A percentile compares a stretch with the other conserved stretches of the same genome.
Evolutionary conservation across 2,113 vertebrate species (phyloP).

Genomic region (Sceloporus undulatus): DNA sequence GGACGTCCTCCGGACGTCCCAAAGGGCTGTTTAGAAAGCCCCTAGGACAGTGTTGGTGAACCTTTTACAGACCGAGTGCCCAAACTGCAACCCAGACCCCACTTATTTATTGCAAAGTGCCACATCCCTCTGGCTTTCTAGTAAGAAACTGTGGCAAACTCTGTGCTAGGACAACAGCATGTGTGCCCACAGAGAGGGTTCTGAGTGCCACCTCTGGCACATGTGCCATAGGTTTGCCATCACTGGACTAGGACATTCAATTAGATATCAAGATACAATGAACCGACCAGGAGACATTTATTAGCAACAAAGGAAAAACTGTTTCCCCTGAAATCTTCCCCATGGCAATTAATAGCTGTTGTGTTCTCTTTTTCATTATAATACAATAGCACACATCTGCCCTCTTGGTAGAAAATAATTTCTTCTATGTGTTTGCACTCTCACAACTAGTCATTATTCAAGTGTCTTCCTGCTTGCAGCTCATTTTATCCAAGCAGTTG

Average conservation of each 20-base stretch:
- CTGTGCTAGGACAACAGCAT: too few species aligned
- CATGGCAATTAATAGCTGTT: conserved; percentile 6
- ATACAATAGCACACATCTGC: conserved; percentile 13
- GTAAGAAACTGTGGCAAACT: too few species aligned
- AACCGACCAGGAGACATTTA: conserved; percentile 2
- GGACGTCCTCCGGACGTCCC: too few species aligned
- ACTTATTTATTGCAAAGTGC: too few species aligned
- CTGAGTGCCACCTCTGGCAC: too few species aligned
- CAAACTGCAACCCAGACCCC: too few species aligned
- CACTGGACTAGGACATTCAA: conserved; percentile 1
- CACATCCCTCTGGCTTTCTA: too few species aligned
- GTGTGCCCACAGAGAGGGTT: too few species aligned
- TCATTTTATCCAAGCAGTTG: background rate
- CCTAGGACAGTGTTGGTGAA: background rate
- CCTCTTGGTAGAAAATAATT: conserved; percentile 1
- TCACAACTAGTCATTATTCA: conserved; percentile 9
- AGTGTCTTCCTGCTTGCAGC: background rate
- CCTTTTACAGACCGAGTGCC: too few species aligned
- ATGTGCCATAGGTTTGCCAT: too few species aligned
- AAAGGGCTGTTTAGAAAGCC: too few species aligned
- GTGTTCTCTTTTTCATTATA: conserved; percentile 23
- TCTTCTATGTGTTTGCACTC: background rate
- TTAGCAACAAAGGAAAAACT: conserved; percentile 12
- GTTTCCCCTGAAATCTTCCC: conserved; percentile 18
- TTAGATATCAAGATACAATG: conserved; percentile 12